Evolutionary conservation across 2,888 invertebrate genomes (phyloP), one percentile per base, ranked within the genome.

Genomic region (Ethmia dodecea): DNA sequence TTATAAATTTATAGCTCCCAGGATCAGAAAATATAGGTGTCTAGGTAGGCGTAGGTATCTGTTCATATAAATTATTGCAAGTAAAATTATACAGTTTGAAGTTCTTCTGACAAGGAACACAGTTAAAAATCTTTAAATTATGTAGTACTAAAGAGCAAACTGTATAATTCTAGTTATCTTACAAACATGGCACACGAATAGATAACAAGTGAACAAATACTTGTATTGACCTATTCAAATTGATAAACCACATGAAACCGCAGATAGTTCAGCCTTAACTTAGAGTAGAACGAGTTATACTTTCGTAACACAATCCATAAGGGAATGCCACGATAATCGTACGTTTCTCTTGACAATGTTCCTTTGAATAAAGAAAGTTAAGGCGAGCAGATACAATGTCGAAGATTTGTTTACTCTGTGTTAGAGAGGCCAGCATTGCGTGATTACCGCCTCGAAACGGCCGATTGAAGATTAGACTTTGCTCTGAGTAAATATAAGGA

Each of bases 341-440:
- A 83, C 72, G 71, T 83, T 77, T 77, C 76, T 74, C 79, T 79
- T 80, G 81, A 81, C 81, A 80, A 80, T 71, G 78, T 80, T 80
- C 74, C 79, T 80, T 80, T 79, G 76, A 80, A 80, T 81, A 81
- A 76, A 76, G 73, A 77, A 74, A 79, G 78, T 80, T 79, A 80
- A 75, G 67, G 73, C 72, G 65, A 72, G 73, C 63, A 72, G 79
- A 80, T 80, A 81, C 79, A 77, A 79, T 81, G 83, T 79, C 69
- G 72, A 75, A 81, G 81, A 83, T 80, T 81, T 80, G 83, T 81
- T 79, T 74, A 72, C 68, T 70, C 66, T 68, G 63, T 57, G 61
- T 61, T 76, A 76, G n/a, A 76, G 68, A 71, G 72, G 63, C 64
- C 54, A 64, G 63, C 68, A 61, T 67, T 65, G 72, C 69, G 63